Conservation (phyloP, 2,113 vertebrate species). For the Ceratotherium simum region DNA sequence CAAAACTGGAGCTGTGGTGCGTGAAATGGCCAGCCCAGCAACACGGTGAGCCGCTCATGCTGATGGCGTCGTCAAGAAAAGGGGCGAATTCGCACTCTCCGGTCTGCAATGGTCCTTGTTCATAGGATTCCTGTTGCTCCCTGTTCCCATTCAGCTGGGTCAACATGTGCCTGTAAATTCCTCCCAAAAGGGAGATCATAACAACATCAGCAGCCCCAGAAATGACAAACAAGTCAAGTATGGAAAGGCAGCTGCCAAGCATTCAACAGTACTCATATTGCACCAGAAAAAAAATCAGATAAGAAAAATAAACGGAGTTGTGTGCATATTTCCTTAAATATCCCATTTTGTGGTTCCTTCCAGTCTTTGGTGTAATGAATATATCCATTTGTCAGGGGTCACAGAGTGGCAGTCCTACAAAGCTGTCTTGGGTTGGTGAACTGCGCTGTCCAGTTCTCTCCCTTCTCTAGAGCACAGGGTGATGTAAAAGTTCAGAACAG, state of each 20-base stretch:
- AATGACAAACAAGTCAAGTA: constrained; percentile 84
- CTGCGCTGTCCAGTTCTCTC: rapidly evolving
- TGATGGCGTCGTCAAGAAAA: rapidly evolving
- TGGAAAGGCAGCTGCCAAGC: constrained; percentile 79
- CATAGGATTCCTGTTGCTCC: constrained; percentile 39
- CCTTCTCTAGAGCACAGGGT: neutral
- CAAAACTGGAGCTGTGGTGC: rapidly evolving
- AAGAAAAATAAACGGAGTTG: constrained; percentile 72
- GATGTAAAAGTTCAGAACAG: neutral
- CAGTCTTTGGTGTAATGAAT: constrained; percentile 25
- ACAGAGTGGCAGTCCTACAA: rapidly evolving
- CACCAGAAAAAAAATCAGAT: constrained; percentile 77
- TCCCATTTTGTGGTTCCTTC: constrained; percentile 14
- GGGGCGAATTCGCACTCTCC: neutral
- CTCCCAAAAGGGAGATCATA: constrained; percentile 82
- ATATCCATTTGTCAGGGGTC: neutral
- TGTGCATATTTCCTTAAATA: constrained; percentile 41
- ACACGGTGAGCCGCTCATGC: rapidly evolving
- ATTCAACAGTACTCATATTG: constrained; percentile 69
- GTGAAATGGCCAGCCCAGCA: rapidly evolving
- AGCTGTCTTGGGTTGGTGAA: rapidly evolving
- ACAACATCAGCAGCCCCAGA: constrained; percentile 79
- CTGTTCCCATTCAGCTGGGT: constrained; percentile 80
- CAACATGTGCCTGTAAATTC: constrained; percentile 83
- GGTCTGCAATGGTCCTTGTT: neutral